These are phyloP conservation scores for Neopelma chrysocephalum DNA, from an alignment of 2,797 vertebrate species.

Conservation along the genomic window DNA sequence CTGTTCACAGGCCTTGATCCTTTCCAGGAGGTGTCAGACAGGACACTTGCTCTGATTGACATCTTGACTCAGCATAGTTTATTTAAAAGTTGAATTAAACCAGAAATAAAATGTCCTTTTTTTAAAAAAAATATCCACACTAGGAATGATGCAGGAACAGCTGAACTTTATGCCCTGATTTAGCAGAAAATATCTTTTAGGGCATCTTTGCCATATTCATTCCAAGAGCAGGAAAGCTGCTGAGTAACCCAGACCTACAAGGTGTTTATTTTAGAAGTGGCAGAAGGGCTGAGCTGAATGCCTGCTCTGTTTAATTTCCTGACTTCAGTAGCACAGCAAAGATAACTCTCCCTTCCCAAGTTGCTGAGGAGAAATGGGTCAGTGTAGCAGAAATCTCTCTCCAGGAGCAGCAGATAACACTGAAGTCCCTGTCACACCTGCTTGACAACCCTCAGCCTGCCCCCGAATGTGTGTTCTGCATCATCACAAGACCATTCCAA, in stretches of 20 bases:
- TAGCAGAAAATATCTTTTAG: neutral
- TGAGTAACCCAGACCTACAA: neutral
- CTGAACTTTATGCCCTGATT: neutral
- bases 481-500: neutral
- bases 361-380: neutral
- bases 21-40: neutral
- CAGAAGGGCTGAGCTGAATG: neutral
- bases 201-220: neutral
- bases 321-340: neutral
- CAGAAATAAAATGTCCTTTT: neutral
- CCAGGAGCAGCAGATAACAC: neutral
- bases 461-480: neutral
- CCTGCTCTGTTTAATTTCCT: neutral
- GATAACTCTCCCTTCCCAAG: neutral
- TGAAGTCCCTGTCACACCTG: neutral
- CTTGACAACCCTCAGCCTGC: neutral
- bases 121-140: neutral
- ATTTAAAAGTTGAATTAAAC: neutral
- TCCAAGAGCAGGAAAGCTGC: neutral
- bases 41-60: neutral
- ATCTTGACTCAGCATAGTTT: neutral
- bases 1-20: neutral
- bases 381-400: neutral
- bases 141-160: neutral
- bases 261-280: neutral